Base-by-base conservation (phyloP, 2,888 invertebrate genomes). In the Sphaerolaimus hirsutus region DNA sequence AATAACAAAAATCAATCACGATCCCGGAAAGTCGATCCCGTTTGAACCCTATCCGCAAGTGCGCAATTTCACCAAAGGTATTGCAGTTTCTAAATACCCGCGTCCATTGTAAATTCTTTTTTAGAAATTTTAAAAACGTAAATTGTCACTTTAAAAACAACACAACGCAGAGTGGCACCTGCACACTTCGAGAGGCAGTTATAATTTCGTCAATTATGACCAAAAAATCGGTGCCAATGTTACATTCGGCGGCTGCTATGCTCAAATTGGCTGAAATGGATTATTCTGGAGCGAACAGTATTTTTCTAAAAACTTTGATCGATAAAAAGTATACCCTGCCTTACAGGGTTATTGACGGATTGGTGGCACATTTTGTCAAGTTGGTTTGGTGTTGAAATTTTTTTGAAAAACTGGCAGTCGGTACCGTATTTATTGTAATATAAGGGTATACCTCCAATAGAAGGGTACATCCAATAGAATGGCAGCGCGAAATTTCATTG, bases 301-400 rank as follows among this genome's bases (percentile, higher is more conserved):
- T 93, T 58, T 86, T 97, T 62, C 71, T 97, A 46, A 72, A 87
- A 50, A 79, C 84, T 62, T 76, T 97, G 49, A 75, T 97, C 51
- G 89, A 93, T 62, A 97, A 97, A 67, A 87, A 91, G 63, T 97
- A 97, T 70, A 87, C 91, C 0, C 70, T 99, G 46, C 93, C 93
- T 0, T 91, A 81, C 65, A 73, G 82, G 57, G 93, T 89, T 1
- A 75, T 93, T 4, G 93, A 97, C 70, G 82, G 81, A 17, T 76
- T 86, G 5, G 86, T 91, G 1, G 80, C 81, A 61, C 91, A 93
- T 66, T 93, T 91, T 65, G 63, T 87, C 32, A 77, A 79, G 84
- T 84, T 44, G 7, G 12, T 19, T n/a, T 7, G 17, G 5, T 38
- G 5, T 19, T 25, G 10, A 36, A 45, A 12, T 25, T n/a, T 45